Base-by-base conservation (phyloP, 2,113 vertebrate genomes). In the Cervus canadensis region DNA sequence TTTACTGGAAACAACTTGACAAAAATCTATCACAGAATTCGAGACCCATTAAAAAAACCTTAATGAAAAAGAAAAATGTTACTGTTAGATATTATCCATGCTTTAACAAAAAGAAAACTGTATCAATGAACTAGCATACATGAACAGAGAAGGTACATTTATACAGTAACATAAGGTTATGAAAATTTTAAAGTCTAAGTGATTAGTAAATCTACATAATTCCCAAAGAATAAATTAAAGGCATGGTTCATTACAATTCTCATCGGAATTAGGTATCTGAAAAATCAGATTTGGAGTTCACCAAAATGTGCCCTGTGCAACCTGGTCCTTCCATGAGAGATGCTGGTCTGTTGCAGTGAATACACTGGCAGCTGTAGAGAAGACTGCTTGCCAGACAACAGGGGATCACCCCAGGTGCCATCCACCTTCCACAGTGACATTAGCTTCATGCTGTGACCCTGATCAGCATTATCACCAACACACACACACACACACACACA, bases 291-390 rank as follows among this genome's bases (percentile, higher is more conserved):
- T 7, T 82, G 52, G 19, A 81, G 59, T 89, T 92, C 48, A 40
- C 57, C 9, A 21, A 11, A 7, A 15, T n/a, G 23, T 4, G 67
- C 12, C 21, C n/a, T 76, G 0, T 2, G 13, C 3, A 17, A 7
- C 12, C 67, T 19, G 26, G 11, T 50, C 48, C 67, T 36, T 40
- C 28, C 10, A 30, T 9, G 43, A 54, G 9, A 28, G 5, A 12
- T 50, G 40, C 30, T 0, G 2, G 33, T 33, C 36, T 36, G 82
- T 16, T 2, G 6, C 7, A 19, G 48, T 28, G 19, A 40, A 40
- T 13, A 30, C 21, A 9, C 13, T 5, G 13, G 28, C 23, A 50
- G 57, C 14, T 26, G 14, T 0, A 56, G 23, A 48, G 28, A 89
- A 25, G 21, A 33, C 5, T 25, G 52, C 40, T 48, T n/a, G 5